phyloP scores from a whole-genome alignment of 2,888 invertebrate species.

The Ochlodes sylvanus region DNA sequence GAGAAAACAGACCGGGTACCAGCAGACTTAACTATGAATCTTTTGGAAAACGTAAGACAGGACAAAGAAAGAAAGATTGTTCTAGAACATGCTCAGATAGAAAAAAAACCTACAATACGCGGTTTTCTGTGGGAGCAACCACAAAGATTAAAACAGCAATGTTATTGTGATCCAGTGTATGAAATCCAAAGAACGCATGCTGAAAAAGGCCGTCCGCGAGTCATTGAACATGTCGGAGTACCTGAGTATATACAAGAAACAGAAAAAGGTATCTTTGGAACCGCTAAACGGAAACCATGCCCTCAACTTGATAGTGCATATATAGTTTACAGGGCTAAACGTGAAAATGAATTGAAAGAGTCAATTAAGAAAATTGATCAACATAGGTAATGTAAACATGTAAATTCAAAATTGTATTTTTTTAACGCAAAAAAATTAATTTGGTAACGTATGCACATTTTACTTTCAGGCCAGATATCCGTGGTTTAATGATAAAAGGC shows the following conservation, averaged over 20 bases:
- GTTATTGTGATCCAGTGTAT: conserved; percentile 65
- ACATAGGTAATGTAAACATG: conserved; percentile 55
- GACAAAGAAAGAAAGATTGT: conserved; percentile 67
- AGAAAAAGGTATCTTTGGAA: conserved; percentile 66
- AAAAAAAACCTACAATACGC: conserved; percentile 56
- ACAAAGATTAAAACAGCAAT: conserved; percentile 60
- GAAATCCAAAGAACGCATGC: conserved; percentile 64
- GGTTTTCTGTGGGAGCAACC: conserved; percentile 66
- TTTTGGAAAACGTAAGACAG: conserved; percentile 59
- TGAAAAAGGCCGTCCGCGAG: conserved; percentile 61
- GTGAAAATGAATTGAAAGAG: conserved; percentile 58
- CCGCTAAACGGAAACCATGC: conserved; percentile 52
- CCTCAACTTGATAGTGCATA: conserved; percentile 58
- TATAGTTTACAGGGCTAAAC: conserved; percentile 56
- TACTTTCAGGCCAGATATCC: conserved; percentile 62
- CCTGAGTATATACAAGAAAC: conserved; percentile 61
- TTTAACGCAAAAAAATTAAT: neutral
- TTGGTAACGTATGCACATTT: conserved; percentile 16
- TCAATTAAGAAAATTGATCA: conserved; percentile 68
- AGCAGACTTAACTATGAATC: conserved; percentile 70
- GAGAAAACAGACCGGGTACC: conserved; percentile 55
- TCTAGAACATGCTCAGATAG: conserved; percentile 68
- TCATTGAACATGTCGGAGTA: conserved; percentile 69
- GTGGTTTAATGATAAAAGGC: conserved; percentile 64
- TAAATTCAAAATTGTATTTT: neutral